phyloP scores from a whole-genome alignment of 2,797 vertebrate genomes.

The Mormyrus proboscirostris region DNA sequence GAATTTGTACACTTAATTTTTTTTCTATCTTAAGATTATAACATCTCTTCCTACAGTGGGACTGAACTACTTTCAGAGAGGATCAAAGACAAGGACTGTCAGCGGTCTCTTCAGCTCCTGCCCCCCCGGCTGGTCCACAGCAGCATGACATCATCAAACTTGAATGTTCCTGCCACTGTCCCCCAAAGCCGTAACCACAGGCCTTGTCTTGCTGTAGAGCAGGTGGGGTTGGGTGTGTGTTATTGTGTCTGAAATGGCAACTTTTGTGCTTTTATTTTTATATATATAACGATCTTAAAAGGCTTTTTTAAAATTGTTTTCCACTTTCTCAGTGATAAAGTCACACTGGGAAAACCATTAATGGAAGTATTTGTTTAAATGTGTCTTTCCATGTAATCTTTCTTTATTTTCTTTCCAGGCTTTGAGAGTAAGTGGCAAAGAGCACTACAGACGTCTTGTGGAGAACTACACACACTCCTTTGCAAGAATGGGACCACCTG shows the following conservation, averaged over 20 bases:
- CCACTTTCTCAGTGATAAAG: not conserved
- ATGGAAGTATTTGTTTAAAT: not conserved
- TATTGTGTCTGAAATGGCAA: not conserved
- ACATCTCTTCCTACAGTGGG: conserved; percentile 39
- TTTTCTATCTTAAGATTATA: not conserved
- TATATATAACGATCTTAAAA: not conserved
- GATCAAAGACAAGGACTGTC: conserved; percentile 48
- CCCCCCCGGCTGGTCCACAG: conserved; percentile 47
- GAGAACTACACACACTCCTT: conserved; percentile 42
- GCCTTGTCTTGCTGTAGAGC: conserved; percentile 64
- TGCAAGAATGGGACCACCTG: conserved; percentile 58
- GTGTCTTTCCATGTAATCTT: not conserved
- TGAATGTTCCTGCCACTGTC: conserved; percentile 37
- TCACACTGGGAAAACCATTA: not conserved
- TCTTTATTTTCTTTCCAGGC: conserved; percentile 42
- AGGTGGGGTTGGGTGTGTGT: conserved; percentile 45
- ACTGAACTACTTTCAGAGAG: conserved; percentile 38
- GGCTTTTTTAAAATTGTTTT: not conserved
- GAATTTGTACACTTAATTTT: not conserved
- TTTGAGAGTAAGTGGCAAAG: conserved; percentile 62
- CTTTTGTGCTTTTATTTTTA: not conserved
- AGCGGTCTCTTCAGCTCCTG: conserved; percentile 55
- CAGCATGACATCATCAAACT: conserved; percentile 26
- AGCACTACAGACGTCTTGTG: conserved; percentile 64
- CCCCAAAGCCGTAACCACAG: conserved; percentile 54